Percentiles rank a stretch among this genome's conserved stretches.
Evolutionary conservation across 2,113 vertebrate species (phyloP).

Genomic region (Zapornia atra): DNA sequence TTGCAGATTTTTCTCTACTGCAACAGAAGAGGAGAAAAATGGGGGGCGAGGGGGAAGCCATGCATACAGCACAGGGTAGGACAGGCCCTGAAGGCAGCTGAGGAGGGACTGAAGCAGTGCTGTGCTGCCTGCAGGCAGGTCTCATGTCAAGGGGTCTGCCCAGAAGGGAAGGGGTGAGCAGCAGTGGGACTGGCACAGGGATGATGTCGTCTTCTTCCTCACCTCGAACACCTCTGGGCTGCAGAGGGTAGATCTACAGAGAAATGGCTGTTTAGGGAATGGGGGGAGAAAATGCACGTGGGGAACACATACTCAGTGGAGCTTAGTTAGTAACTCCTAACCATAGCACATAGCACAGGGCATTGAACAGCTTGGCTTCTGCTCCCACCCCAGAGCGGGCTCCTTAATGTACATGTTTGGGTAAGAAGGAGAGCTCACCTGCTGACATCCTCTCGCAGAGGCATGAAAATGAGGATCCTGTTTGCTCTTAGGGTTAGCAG

Average conservation of each 20-base stretch:
- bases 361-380: background rate
- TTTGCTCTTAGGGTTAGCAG: background rate
- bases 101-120: background rate
- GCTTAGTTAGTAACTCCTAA: background rate
- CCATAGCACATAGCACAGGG: background rate
- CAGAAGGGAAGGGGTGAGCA: background rate
- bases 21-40: background rate
- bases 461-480: background rate
- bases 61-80: rapidly evolving
- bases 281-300: background rate
- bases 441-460: background rate
- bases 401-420: background rate
- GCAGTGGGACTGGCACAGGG: background rate
- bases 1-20: background rate
- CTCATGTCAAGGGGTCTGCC: background rate
- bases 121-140: background rate
- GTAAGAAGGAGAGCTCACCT: background rate
- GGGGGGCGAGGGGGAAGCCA: background rate
- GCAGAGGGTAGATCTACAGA: background rate
- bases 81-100: background rate
- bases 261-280: background rate
- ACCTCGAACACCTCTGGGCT: background rate
- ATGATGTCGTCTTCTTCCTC: background rate
- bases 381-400: background rate
- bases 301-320: rapidly evolving